Percentiles rank a stretch among this genome's conserved stretches.
These are phyloP conservation scores for Perca schrenkii DNA, from an alignment of 2,113 vertebrate genomes.

Conservation along the genomic window DNA sequence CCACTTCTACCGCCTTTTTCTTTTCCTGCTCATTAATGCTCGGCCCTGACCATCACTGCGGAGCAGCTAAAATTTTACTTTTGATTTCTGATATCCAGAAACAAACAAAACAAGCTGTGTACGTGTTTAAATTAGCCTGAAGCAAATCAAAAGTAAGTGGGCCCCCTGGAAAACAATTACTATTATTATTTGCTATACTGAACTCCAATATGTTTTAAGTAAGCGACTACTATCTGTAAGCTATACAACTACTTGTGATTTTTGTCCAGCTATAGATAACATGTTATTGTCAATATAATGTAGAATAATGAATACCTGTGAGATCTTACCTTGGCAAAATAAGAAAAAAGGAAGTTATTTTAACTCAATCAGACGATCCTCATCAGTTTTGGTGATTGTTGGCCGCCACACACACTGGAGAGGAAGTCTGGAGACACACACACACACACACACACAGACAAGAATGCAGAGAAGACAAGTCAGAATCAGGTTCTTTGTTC, in stretches of 20 bases:
- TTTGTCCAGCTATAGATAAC: not conserved
- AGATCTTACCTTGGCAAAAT: conserved; percentile 83
- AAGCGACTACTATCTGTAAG: not conserved
- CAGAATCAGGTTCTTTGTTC: conserved; percentile 36
- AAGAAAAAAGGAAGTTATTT: conserved; percentile 76
- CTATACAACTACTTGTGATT: not conserved
- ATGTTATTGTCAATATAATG: not conserved
- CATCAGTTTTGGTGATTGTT: conserved; percentile 81
- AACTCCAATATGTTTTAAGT: not conserved
- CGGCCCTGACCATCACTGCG: too few species aligned
- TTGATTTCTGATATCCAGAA: not conserved
- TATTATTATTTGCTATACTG: not conserved
- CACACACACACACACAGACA: conserved; percentile 21
- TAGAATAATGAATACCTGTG: not conserved
- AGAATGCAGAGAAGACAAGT: conserved; percentile 32
- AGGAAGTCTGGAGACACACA: conserved; percentile 72
- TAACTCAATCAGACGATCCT: conserved; percentile 79
- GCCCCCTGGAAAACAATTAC: not conserved
- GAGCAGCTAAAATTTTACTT: not conserved
- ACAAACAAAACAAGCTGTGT: not conserved
- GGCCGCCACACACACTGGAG: conserved; percentile 73
- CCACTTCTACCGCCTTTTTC: too few species aligned
- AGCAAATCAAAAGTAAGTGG: not conserved
- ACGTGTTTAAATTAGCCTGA: not conserved
- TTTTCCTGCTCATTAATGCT: too few species aligned